Percentiles rank a stretch among this genome's conserved stretches.
Conservation (phyloP, 1,140 invertebrate species). For the Oreohelix idahoensis region DNA sequence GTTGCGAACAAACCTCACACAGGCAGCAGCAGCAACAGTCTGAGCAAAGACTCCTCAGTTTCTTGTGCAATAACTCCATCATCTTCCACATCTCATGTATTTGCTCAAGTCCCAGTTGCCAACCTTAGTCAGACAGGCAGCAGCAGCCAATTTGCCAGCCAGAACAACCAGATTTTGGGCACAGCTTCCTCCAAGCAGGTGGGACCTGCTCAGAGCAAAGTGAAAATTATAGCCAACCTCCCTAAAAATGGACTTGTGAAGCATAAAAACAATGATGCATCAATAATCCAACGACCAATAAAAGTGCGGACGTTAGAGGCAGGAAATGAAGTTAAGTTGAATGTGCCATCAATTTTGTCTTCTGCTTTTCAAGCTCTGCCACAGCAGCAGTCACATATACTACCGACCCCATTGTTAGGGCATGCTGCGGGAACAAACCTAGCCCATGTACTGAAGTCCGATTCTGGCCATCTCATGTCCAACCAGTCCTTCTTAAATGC, state of each 20-base stretch:
- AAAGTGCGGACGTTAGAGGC: constrained; percentile 17
- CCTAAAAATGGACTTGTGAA: constrained; percentile 16
- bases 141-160: neutral
- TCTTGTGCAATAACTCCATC: constrained; percentile 32
- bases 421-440: neutral
- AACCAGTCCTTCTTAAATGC: constrained; percentile 8
- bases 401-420: neutral
- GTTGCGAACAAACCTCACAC: constrained; percentile 8
- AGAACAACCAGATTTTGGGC: neutral
- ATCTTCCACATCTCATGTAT: constrained; percentile 12
- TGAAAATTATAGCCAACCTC: constrained; percentile 1
- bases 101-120: constrained; percentile 4
- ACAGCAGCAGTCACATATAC: neutral
- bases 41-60: constrained; percentile 15
- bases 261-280: constrained; percentile 19
- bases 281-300: neutral
- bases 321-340: constrained; percentile 5
- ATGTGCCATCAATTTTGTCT: neutral
- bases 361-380: neutral
- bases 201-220: neutral
- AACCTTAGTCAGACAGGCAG: neutral
- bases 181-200: neutral
- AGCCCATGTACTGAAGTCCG: neutral
- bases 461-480: neutral
- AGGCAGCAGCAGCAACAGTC: constrained; percentile 34